Evolutionary conservation across 2,888 invertebrate species (phyloP).

Genomic region (Acronicta alni): DNA sequence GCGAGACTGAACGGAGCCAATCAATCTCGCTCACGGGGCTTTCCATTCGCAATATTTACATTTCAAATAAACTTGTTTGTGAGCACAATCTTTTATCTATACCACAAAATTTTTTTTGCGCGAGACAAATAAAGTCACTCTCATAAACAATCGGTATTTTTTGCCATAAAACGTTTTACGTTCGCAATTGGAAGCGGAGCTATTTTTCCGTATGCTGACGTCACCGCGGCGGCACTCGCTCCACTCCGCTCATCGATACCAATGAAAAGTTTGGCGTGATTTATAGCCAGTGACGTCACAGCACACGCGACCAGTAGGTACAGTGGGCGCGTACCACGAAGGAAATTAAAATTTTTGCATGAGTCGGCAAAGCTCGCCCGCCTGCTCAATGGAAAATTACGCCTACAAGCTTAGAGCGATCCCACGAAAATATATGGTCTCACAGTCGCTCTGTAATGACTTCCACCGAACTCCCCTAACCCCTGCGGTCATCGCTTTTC

Average conservation of each 20-base stretch:
- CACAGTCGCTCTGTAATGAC: slow-evolving; percentile 42
- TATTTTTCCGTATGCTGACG: slow-evolving; percentile 42
- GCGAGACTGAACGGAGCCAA: slow-evolving; percentile 25
- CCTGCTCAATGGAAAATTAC: slow-evolving; percentile 44
- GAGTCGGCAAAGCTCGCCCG: slow-evolving; percentile 41
- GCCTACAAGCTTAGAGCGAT: slow-evolving; percentile 36
- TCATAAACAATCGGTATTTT: slow-evolving; percentile 49
- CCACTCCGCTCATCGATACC: slow-evolving; percentile 33
- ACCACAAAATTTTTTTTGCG: slow-evolving; percentile 39
- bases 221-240: slow-evolving; percentile 15
- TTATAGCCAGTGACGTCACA: slow-evolving; percentile 46
- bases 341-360: slow-evolving; percentile 59
- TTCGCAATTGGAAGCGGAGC: slow-evolving; percentile 20
- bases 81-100: slow-evolving; percentile 43
- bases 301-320: slow-evolving; percentile 24
- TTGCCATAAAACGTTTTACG: slow-evolving; percentile 46
- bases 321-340: slow-evolving; percentile 25
- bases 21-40: slow-evolving; percentile 32
- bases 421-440: slow-evolving; percentile 39
- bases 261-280: slow-evolving; percentile 50
- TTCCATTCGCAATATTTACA: slow-evolving; percentile 35
- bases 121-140: slow-evolving; percentile 47
- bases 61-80: slow-evolving; percentile 47
- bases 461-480: slow-evolving; percentile 28
- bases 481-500: slow-evolving; percentile 47